Percentiles rank a stretch among this genome's conserved stretches.
Evolutionary conservation across 2,113 vertebrate species (phyloP).

Genomic region (Dipodomys ordii): DNA sequence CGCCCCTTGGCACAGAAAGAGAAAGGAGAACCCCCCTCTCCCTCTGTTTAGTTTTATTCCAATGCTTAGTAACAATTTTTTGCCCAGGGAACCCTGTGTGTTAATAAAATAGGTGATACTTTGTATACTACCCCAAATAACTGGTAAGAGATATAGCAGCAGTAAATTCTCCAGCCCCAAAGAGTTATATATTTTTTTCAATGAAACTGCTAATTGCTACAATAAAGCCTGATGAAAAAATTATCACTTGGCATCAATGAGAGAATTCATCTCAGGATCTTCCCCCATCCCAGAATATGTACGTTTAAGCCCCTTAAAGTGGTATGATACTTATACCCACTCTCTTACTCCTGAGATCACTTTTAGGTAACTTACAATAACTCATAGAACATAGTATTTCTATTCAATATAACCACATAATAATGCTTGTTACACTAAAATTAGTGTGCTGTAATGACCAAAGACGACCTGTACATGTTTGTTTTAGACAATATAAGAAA

Average conservation of each 20-base stretch:
- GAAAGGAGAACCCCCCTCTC: too few species aligned
- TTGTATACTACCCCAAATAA: background rate
- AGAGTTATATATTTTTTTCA: background rate
- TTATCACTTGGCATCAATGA: background rate
- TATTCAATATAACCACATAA: too few species aligned
- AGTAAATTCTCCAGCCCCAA: background rate
- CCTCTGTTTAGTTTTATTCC: background rate
- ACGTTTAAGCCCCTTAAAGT: background rate
- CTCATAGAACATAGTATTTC: background rate
- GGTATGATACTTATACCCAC: background rate
- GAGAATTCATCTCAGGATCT: background rate
- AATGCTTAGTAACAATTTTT: background rate
- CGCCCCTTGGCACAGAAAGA: too few species aligned
- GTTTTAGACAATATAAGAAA: background rate
- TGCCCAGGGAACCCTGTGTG: background rate
- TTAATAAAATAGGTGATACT: constrained; percentile 20
- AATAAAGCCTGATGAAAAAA: background rate
- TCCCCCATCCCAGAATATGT: background rate
- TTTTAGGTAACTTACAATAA: background rate
- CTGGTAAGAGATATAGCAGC: background rate
- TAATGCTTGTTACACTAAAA: background rate
- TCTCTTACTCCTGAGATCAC: background rate
- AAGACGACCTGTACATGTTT: background rate
- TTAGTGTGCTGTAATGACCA: background rate
- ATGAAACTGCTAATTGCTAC: background rate